Conservation (phyloP, 2,888 invertebrate species). For the Pseudanteris insignis region DNA sequence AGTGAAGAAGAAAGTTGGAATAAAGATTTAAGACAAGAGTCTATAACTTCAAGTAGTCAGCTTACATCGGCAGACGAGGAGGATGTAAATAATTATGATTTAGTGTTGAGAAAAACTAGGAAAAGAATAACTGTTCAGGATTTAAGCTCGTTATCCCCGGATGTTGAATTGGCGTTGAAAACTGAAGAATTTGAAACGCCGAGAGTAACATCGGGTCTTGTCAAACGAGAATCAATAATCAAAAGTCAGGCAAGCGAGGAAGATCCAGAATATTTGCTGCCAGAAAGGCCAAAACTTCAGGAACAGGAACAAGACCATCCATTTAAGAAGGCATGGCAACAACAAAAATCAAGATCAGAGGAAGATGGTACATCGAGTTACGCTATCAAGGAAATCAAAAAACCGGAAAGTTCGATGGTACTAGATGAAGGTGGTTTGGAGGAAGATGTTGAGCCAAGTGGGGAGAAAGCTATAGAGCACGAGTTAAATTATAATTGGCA, state of each 20-base stretch:
- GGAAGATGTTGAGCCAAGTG: conserved; percentile 15
- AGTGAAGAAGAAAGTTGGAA: conserved; percentile 49
- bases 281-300: conserved; percentile 61
- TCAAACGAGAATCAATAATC: conserved; percentile 62
- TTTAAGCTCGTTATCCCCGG: conserved; percentile 54
- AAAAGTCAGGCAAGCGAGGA: conserved; percentile 65
- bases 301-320: conserved; percentile 64
- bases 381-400: conserved; percentile 50
- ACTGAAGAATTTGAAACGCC: conserved; percentile 38
- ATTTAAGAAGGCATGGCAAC: conserved; percentile 64
- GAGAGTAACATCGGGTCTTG: conserved; percentile 53
- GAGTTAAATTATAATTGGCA: conserved; percentile 43
- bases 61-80: conserved; percentile 55
- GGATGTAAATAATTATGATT: conserved; percentile 49
- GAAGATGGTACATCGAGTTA: conserved; percentile 58
- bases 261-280: conserved; percentile 62
- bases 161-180: conserved; percentile 48
- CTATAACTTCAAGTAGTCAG: conserved; percentile 52
- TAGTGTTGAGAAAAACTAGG: conserved; percentile 54
- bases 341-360: conserved; percentile 63
- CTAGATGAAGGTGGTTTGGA: conserved; percentile 17
- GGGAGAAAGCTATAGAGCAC: conserved; percentile 23
- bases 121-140: conserved; percentile 58
- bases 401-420: conserved; percentile 19
- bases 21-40: conserved; percentile 47